These are phyloP conservation scores for Paedocypris sp. DNA, from an alignment of 2,113 vertebrate species.

Conservation along the genomic window DNA sequence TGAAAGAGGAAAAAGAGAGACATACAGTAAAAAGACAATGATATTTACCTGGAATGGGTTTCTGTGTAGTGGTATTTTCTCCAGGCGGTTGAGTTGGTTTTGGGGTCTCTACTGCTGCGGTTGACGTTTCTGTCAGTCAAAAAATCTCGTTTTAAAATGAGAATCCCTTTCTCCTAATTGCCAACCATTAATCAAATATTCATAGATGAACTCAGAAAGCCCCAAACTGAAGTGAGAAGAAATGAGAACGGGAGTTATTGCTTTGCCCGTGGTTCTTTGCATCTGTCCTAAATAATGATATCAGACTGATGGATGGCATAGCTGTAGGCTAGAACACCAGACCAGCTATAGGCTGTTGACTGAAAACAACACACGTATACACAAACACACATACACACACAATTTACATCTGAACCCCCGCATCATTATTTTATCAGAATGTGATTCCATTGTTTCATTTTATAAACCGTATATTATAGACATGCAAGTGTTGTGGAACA, in stretches of 20 bases:
- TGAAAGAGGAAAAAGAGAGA: too few species aligned
- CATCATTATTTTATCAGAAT: too few species aligned
- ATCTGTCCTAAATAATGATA: background rate
- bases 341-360: background rate
- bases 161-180: slow-evolving; percentile 14
- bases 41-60: slow-evolving; percentile 54
- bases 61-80: slow-evolving; percentile 65
- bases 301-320: background rate
- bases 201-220: slow-evolving; percentile 10
- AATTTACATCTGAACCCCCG: too few species aligned
- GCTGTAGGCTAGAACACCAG: background rate
- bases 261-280: background rate
- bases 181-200: slow-evolving; percentile 8
- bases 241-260: background rate
- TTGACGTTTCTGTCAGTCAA: slow-evolving; percentile 66
- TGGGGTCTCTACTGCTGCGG: slow-evolving; percentile 64
- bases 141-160: slow-evolving; percentile 11
- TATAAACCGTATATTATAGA: too few species aligned
- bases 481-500: too few species aligned
- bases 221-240: too few species aligned
- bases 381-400: slow-evolving; percentile 12
- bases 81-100: slow-evolving; percentile 62
- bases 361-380: background rate
- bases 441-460: too few species aligned
- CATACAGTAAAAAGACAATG: background rate